Conservation (phyloP, 1,140 invertebrate genomes). For the Psilanteris sp. region DNA sequence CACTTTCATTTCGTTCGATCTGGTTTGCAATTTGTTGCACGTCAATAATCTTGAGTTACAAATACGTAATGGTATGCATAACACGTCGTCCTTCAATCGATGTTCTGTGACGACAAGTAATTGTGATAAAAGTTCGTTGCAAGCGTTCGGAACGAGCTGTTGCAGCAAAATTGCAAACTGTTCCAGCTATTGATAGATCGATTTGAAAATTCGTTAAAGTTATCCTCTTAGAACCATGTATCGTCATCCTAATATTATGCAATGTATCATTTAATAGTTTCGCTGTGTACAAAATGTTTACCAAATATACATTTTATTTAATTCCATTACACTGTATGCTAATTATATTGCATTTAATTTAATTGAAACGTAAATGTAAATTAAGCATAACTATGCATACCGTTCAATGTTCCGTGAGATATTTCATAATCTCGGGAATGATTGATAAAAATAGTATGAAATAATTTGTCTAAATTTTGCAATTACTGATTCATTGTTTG, state of each 20-base stretch:
- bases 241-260: constrained; percentile 27
- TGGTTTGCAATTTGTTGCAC: constrained; percentile 22
- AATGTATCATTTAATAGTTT: no score
- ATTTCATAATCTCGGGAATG: no score
- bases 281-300: no score
- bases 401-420: no score
- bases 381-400: no score
- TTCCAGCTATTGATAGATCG: constrained; percentile 51
- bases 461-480: no score
- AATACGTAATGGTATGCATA: constrained; percentile 41
- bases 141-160: constrained; percentile 38
- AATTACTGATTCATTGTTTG: no score
- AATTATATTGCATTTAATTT: no score
- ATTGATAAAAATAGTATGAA: no score
- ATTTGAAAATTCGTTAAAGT: constrained; percentile 38
- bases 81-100: constrained; percentile 56
- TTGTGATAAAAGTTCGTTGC: constrained; percentile 65
- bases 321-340: no score
- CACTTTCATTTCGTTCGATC: constrained; percentile 12
- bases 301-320: no score
- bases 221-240: not conserved
- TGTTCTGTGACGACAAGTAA: constrained; percentile 61
- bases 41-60: constrained; percentile 46
- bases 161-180: constrained; percentile 52
- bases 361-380: no score